Conservation (phyloP, 2,888 invertebrate genomes). For the Dicycla oo region DNA sequence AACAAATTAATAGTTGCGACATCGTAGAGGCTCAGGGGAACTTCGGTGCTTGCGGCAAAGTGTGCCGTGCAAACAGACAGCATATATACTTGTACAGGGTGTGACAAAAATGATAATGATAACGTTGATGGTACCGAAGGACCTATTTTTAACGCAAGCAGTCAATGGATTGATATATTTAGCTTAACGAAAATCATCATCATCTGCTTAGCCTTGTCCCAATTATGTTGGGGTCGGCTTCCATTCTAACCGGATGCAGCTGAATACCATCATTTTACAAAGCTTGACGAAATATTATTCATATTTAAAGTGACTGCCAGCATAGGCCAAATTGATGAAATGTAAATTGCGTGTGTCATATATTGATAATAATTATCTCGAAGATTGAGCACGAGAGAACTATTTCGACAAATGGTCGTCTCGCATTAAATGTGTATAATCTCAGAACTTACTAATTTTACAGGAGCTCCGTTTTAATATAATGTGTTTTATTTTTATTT, state of each 20-base stretch:
- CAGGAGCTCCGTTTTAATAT: too few relatives aligned
- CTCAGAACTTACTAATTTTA: too few relatives aligned
- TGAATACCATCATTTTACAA: too few relatives aligned
- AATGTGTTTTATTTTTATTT: too few relatives aligned
- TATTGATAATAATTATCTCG: background rate
- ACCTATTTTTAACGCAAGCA: background rate
- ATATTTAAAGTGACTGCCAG: background rate
- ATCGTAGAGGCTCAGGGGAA: constrained; percentile 52
- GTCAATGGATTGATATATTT: background rate
- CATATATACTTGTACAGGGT: constrained; percentile 35
- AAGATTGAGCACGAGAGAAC: background rate
- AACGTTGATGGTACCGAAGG: background rate
- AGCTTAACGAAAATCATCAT: background rate
- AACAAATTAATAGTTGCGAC: constrained; percentile 61
- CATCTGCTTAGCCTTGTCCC: too few relatives aligned
- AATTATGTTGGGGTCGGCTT: too few relatives aligned
- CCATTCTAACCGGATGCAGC: too few relatives aligned
- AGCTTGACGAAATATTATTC: too few relatives aligned
- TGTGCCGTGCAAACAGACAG: constrained; percentile 43
- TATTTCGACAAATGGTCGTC: background rate
- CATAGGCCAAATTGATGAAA: background rate
- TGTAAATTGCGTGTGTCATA: background rate
- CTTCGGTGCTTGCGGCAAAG: constrained; percentile 52
- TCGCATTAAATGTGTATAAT: too few relatives aligned
- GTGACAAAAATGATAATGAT: constrained; percentile 12